Percentiles rank a stretch among this genome's conserved stretches.
Evolutionary conservation across 2,113 vertebrate genomes (phyloP).

Genomic region (Elgaria multicarinata): DNA sequence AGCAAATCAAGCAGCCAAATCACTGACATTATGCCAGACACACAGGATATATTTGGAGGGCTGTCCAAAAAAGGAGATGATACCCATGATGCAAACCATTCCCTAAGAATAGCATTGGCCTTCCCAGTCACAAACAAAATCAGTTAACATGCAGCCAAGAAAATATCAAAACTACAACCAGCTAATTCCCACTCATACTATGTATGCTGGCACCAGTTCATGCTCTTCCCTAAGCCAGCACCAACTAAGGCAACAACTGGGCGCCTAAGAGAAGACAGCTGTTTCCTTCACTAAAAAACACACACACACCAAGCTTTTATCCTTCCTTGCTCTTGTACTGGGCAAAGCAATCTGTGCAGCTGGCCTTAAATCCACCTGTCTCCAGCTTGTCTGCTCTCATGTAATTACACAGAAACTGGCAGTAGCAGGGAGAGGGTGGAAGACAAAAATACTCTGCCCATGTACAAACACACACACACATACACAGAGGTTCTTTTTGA

Average conservation of each 20-base stretch:
- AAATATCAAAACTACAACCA: not conserved
- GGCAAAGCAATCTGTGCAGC: not conserved
- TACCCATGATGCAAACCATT: not conserved
- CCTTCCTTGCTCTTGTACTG: accelerated
- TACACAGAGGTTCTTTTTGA: too few relatives aligned
- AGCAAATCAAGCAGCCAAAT: not conserved
- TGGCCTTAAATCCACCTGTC: not conserved
- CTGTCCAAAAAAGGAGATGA: constrained; percentile 17
- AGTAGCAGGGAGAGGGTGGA: not conserved
- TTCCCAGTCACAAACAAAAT: not conserved
- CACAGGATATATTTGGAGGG: constrained; percentile 6
- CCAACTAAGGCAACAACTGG: constrained; percentile 18
- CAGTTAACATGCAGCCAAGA: constrained; percentile 11
- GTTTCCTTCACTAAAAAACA: accelerated
- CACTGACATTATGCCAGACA: not conserved
- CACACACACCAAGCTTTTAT: accelerated
- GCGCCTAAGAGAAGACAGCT: not conserved
- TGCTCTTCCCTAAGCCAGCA: not conserved
- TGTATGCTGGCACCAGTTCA: not conserved
- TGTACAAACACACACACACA: not conserved
- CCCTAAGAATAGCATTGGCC: constrained; percentile 7
- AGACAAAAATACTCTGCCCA: not conserved
- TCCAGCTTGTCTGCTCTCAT: not conserved
- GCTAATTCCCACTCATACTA: accelerated
- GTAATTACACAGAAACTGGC: constrained; percentile 30